Evolutionary conservation across 1,140 invertebrate species (phyloP), one percentile per base, ranked within the genome.

Genomic region (Tetragnatha versicolor): DNA sequence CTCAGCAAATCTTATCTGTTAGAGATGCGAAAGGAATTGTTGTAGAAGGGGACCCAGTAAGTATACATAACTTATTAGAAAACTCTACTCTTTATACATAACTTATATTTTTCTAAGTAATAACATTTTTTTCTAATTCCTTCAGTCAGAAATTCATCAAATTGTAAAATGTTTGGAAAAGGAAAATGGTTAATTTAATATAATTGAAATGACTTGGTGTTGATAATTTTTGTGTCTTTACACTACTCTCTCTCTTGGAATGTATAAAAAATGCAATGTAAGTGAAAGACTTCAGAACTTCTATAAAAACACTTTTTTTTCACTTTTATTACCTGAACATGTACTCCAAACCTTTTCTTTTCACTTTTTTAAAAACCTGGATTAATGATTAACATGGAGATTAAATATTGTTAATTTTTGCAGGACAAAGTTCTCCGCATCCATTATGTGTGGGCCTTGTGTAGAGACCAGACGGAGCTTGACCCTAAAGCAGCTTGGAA

Each of bases 361-460:
- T 51, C 1, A 2, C 5, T 51, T 10, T 51, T 51, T 1, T 14
- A 2, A 2, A 2, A 9, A 2, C 7, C n/a, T 1, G n/a, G 7
- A 3, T 51, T n/a, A 14, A 51, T 14, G 12, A n/a, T 51, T 45
- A n/a, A 14, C 42, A 14, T 45, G 10, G n/a, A n/a, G 12, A 45
- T n/a, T 3, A 45, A 1, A 45, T 10, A 45, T 45, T 45, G 12
- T 45, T 14, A 45, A 45, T 20, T 29, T 10, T 84, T 85, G 49
- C 82, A 89, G 88, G 91, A 98, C n/a, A 98, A 98, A 88, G 92
- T 99, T 20, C 91, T 98, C 89, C 88, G 95, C 70, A 92, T 98
- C 0, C 92, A 93, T 83, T 97, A 99, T 85, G 94, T 98, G 22
- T 99, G 97, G 97, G 97, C 98, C 6, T 87, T 99, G 65, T 99